Evolutionary conservation across 1,140 invertebrate species (phyloP), one percentile per base, ranked within the genome.

Genomic region (Euglossa dilemma): DNA sequence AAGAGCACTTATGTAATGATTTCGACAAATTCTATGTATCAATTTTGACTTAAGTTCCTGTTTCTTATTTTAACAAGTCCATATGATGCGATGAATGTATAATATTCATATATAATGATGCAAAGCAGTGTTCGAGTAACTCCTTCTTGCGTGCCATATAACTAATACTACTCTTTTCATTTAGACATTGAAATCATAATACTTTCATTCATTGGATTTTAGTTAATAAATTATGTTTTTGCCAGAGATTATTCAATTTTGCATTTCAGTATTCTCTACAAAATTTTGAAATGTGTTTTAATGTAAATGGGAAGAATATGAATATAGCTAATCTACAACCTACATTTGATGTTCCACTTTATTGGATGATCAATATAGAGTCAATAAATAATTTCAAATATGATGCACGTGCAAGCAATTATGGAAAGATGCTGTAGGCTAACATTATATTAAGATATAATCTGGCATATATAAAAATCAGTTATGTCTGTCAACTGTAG

Each of bases 121-220:
- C 64, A 76, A 77, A 72, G 23, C 67, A 70, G 50, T 80, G 52
- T 45, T 87, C 43, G 52, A 61, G 56, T 80, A 80, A 73, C 57
- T 87, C 69, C 52, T 86, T 73, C 69, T 84, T 80, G 50, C n/a
- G 85, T 88, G 86, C 85, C 86, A 88, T 88, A 84, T 72, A 78
- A 8, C 50, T 86, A 74, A 76, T 45, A 81, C 56, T 52, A 64
- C 16, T 67, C 14, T 57, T 59, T 76, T 57, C 4, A 43, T 43
- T 45, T 28, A 25, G 23, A 8, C 23, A 25, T 57, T 57, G n/a
- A 50, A 82, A 59, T 56, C 43, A 28, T 59, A 23, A 76, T 75
- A 11, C 25, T 50, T 75, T 56, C 16, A 20, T 69, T 61, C 11
- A 72, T 80, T 72, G 9, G 4, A 14, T 43, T 76, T 45, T 54